Evolutionary conservation across 2,797 vertebrate genomes (phyloP), one percentile per base, ranked within the genome.

Genomic region (Kryptolebias ocellatus): DNA sequence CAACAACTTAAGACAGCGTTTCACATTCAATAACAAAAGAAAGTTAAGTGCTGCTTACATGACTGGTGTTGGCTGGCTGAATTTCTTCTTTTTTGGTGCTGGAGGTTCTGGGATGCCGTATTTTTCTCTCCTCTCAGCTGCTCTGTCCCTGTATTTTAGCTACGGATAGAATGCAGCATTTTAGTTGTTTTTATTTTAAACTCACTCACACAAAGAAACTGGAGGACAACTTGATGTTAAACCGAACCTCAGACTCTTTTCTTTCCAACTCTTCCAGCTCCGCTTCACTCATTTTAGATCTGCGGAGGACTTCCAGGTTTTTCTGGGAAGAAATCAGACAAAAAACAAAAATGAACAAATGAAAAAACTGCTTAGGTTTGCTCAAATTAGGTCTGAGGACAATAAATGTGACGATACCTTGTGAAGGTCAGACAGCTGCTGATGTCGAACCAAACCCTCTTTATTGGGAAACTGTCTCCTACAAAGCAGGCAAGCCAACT

Each of bases 101-200:
- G 98, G 98, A 1, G 98, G 98, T 86, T 98, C 97, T 0, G 98
- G 98, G 68, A 99, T 98, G 55, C 98, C 98, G 0, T 99, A 99
- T 71, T 99, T 99, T 88, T 98, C 98, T 72, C 98, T 93, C 78
- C 98, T 93, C 84, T 99, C 98, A 5, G 98, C 98, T 5, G 98
- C 98, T 67, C 98, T 86, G 89, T 99, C 98, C 87, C 98, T 95
- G 75, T 99, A 99, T 67, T 99, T 99, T 94, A 97, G 92, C 98
- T 99, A 44, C 51, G 34, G 15, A 76, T 10, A 62, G 20, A 66
- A 44, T 16, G 29, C 65, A 39, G 37, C 58, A 27, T n/a, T 59
- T 14, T 0, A 51, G 10, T 10, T 11, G 20, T 24, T 24, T 24
- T 24, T 24, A 24, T 39, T 16, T 53, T 47, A 53, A 61, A 2